These are phyloP conservation scores for Amblyjoppa fuscipennis DNA, from an alignment of 2,888 invertebrate species.

Conservation along the genomic window DNA sequence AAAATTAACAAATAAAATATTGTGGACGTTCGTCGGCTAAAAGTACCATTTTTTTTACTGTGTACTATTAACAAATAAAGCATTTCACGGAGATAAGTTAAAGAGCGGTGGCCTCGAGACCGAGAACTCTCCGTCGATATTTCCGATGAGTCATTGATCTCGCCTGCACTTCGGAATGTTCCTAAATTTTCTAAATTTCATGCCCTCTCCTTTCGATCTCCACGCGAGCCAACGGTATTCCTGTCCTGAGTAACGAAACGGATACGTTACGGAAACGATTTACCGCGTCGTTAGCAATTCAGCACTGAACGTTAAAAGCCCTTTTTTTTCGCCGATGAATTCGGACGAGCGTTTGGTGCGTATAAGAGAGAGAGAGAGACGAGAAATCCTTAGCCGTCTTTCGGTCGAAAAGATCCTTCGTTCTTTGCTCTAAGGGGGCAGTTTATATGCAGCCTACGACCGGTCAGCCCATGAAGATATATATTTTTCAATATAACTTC, in stretches of 20 bases:
- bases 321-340: conserved; percentile 50
- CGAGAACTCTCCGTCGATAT: background rate
- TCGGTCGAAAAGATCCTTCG: conserved; percentile 42
- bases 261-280: conserved; percentile 28
- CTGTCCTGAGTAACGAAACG: background rate
- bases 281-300: conserved; percentile 46
- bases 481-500: conserved; percentile 83
- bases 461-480: conserved; percentile 80
- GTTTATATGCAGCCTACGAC: conserved; percentile 84
- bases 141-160: background rate
- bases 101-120: background rate
- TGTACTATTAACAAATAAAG: too few species aligned
- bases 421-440: conserved; percentile 77
- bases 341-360: conserved; percentile 28
- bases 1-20: too few species aligned
- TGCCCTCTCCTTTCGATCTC: background rate
- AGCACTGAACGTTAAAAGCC: conserved; percentile 39
- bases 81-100: too few species aligned
- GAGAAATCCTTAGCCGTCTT: conserved; percentile 41
- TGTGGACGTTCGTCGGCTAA: too few species aligned
- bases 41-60: too few species aligned
- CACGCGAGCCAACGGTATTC: conserved; percentile 21
- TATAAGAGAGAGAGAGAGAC: conserved; percentile 61
- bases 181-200: background rate
- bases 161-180: background rate